A percentile compares a stretch with the other conserved stretches of the same genome.
phyloP scores from a whole-genome alignment of 37 sponge, comb jelly and placozoan species.

The Ephydatia muelleri region DNA sequence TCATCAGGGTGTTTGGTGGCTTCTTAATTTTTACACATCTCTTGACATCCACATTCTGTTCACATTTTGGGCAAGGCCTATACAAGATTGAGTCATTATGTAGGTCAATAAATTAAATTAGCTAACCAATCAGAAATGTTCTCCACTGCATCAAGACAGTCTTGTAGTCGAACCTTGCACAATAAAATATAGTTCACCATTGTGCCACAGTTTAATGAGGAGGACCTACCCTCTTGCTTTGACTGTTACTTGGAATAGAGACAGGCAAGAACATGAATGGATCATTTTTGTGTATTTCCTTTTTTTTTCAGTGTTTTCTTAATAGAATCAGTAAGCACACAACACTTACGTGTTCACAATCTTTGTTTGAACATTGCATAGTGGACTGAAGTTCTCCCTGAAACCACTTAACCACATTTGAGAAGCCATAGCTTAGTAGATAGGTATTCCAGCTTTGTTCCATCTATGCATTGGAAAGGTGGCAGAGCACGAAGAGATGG shows the following conservation, averaged over 20 bases:
- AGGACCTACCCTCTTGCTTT: not conserved
- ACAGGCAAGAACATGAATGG: not conserved
- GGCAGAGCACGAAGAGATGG: not conserved
- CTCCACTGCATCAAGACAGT: not conserved
- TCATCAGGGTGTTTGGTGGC: not conserved
- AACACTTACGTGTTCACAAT: not conserved
- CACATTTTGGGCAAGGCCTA: not conserved
- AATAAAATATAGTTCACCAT: not conserved
- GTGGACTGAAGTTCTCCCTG: not conserved
- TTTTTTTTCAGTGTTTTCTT: too few species aligned
- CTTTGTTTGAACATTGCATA: not conserved
- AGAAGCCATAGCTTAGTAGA: not conserved
- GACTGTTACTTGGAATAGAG: not conserved
- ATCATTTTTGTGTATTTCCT: not conserved
- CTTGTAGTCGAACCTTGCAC: not conserved
- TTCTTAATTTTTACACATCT: not conserved
- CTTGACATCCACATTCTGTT: not conserved
- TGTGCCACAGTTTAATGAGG: too few species aligned
- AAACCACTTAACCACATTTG: not conserved
- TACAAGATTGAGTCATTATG: not conserved
- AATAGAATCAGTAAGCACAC: too few species aligned
- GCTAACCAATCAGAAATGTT: not conserved
- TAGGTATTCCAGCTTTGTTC: not conserved
- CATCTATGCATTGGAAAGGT: not conserved
- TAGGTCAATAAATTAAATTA: not conserved